Base-by-base conservation (phyloP, 2,113 vertebrate genomes). In the Papio anubis region DNA sequence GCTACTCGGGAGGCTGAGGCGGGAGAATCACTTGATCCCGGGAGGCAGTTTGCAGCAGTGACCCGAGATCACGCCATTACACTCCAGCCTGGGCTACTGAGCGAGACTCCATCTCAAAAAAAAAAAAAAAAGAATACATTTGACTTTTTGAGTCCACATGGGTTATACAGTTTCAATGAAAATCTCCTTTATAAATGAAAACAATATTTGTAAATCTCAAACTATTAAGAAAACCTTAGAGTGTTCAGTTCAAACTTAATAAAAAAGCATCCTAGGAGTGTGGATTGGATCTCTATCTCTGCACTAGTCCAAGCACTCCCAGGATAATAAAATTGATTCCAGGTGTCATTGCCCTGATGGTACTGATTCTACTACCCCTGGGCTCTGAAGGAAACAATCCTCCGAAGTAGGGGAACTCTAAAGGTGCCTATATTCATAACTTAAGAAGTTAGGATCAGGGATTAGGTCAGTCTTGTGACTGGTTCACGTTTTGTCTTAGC, bases 111-210 rank as follows among this genome's bases (percentile, higher is more conserved):
- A 17, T 4, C 32, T 68, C 14, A 35, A 35, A 68, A 68, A 68
- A 8, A 68, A 66, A 32, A 66, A 10, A 55, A 20, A 18, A 18
- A 90, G 11, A 93, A 88, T 73, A 32, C 27, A 12, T 80, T 23
- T 93, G 35, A 50, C 25, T 13, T 93, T 94, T 72, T 93, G 38
- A 95, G 40, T 86, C 20, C 27, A 68, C 17, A 70, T 23, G 52
- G 21, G 61, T 80, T 75, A 52, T 52, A 66, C n/a, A 82, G 8
- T 76, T 95, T 38, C 3, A 35, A 2, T 78, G 17, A 18, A 85
- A 94, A 75, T 88, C 2, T 57, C 14, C 88, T 70, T 70, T 21
- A 96, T 48, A 85, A 48, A 88, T 88, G 21, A 84, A 92, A 94
- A 52, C 6, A 52, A 52, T 79, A 59, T 64, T 80, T 87, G 66